Conservation (phyloP, 2,797 vertebrate genomes). For the Parauchenoglanis punctatus region DNA sequence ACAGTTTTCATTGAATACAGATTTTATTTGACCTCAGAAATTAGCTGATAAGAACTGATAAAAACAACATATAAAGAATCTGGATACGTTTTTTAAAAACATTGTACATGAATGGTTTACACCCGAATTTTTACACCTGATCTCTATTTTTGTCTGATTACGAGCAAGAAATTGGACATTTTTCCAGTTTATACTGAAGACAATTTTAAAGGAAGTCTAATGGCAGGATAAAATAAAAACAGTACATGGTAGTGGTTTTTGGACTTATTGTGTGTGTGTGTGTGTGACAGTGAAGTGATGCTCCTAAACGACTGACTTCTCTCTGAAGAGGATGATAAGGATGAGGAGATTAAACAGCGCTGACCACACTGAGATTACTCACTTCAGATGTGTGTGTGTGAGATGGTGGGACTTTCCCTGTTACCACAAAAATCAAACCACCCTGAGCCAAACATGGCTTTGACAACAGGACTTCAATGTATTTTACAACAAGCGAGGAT, state of each 20-base stretch:
- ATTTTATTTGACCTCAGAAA: not conserved
- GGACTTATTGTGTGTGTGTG: not conserved
- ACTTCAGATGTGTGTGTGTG: not conserved
- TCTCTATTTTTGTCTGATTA: not conserved
- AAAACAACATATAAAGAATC: not conserved
- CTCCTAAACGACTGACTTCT: conserved; percentile 1
- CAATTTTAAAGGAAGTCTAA: not conserved
- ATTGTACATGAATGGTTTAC: not conserved
- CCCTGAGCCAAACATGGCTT: not conserved
- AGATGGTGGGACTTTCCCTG: not conserved
- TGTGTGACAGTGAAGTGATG: not conserved
- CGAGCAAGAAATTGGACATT: not conserved
- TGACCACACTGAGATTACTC: not conserved
- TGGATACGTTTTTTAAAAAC: not conserved
- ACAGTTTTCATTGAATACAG: not conserved
- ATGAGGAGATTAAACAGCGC: conserved; percentile 8
- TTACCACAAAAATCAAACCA: conserved; percentile 9
- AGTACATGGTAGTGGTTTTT: not conserved
- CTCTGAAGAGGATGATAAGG: not conserved
- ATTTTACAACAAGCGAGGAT: not conserved
- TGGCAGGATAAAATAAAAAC: not conserved
- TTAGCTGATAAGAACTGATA: not conserved
- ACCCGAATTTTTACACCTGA: not conserved
- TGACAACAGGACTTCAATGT: not conserved
- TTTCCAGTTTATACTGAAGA: not conserved